Conservation (phyloP, 1,140 invertebrate species). For the Drosophila subpulchrella region DNA sequence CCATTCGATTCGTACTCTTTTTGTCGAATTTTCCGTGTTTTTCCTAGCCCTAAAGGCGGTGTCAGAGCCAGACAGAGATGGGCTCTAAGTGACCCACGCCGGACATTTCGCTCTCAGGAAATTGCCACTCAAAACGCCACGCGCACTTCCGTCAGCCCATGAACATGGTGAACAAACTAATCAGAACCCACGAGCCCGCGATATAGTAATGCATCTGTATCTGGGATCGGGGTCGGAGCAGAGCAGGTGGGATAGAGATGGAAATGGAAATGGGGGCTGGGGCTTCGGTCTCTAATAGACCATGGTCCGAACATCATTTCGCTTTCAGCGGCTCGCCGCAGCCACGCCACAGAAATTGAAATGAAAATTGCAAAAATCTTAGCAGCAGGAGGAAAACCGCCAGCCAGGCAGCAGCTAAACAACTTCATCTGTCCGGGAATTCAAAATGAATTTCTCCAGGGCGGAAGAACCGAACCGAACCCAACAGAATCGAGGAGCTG, state of each 20-base stretch:
- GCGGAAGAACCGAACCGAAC: constrained; percentile 21
- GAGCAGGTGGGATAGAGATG: constrained; percentile 8
- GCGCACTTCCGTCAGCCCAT: constrained; percentile 69
- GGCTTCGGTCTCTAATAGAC: constrained; percentile 66
- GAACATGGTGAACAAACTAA: constrained; percentile 55
- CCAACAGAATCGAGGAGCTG: background rate
- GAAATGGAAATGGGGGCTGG: constrained; percentile 5
- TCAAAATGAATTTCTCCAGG: constrained; percentile 67
- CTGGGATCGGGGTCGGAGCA: constrained; percentile 10
- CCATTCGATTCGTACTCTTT: background rate
- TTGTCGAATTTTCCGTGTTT: background rate
- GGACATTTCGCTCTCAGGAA: constrained; percentile 48
- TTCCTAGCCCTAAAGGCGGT: constrained; percentile 22
- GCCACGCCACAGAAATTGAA: constrained; percentile 73
- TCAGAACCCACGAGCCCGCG: constrained; percentile 33
- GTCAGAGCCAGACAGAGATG: constrained; percentile 33
- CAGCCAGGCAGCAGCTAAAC: constrained; percentile 71
- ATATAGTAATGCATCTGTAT: constrained; percentile 17
- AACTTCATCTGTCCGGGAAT: constrained; percentile 74
- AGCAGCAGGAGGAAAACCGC: constrained; percentile 40
- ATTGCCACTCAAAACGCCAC: constrained; percentile 75
- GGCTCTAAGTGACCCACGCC: constrained; percentile 29
- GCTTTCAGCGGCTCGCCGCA: constrained; percentile 69
- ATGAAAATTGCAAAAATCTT: constrained; percentile 75
- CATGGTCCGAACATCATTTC: constrained; percentile 74